phyloP scores from a whole-genome alignment of 2,113 vertebrate species.

The Poeciliopsis turrubarensis region DNA sequence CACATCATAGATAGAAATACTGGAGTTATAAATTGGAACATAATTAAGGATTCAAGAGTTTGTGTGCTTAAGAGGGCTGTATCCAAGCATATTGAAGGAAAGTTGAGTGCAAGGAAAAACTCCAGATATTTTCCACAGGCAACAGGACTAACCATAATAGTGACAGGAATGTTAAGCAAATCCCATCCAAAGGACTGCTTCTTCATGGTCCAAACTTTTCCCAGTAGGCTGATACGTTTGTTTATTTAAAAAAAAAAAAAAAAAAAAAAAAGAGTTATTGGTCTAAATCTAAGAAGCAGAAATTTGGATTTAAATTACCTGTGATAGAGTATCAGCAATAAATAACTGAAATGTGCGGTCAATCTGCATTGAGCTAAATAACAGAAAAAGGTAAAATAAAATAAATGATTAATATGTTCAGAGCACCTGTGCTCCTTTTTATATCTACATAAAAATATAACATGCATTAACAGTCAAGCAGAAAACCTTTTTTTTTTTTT shows the following conservation, averaged over 20 bases:
- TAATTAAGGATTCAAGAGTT: neutral
- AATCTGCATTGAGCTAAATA: no score
- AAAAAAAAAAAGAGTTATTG: no score
- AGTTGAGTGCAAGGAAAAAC: neutral
- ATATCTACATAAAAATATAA: neutral
- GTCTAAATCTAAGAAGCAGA: no score
- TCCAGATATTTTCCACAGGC: neutral
- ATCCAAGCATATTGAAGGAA: neutral
- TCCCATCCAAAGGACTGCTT: no score
- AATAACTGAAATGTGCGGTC: no score
- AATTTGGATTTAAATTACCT: no score
- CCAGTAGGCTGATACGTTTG: no score
- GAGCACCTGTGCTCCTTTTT: neutral
- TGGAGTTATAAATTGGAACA: neutral
- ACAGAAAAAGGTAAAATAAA: no score
- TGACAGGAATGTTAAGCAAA: neutral
- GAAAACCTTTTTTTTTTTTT: constrained; percentile 26
- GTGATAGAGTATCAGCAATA: no score
- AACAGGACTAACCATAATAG: neutral
- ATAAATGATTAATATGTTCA: neutral
- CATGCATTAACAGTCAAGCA: neutral
- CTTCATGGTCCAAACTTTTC: no score
- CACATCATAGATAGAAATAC: neutral
- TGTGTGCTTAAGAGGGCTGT: no score
- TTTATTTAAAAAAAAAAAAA: no score